phyloP scores from a whole-genome alignment of 1,140 invertebrate genomes.

The Panagrolaimus sp. region DNA sequence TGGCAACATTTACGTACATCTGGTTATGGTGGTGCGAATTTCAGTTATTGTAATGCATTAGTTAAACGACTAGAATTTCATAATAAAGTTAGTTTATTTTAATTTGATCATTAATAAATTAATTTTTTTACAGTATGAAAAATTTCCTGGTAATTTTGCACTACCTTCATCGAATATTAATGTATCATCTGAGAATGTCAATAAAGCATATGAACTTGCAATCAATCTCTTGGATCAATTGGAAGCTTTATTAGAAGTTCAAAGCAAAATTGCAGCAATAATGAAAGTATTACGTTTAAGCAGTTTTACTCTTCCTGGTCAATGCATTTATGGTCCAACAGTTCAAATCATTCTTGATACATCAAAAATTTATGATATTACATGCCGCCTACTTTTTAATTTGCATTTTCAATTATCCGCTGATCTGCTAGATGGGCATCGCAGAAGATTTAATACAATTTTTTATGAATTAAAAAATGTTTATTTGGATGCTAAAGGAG shows the following conservation, averaged over 20 bases:
- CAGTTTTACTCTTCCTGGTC: slow-evolving; percentile 91
- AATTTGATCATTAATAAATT: slow-evolving; percentile 8
- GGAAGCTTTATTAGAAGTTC: slow-evolving; percentile 82
- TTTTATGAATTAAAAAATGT: slow-evolving; percentile 83
- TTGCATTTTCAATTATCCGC: slow-evolving; percentile 84
- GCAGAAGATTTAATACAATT: slow-evolving; percentile 80
- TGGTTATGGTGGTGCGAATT: slow-evolving; percentile 47
- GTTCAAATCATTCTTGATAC: slow-evolving; percentile 95
- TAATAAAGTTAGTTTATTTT: slow-evolving; percentile 59
- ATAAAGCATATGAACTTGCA: slow-evolving; percentile 67
- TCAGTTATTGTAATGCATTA: slow-evolving; percentile 60
- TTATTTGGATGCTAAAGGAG: slow-evolving; percentile 80
- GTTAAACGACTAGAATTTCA: slow-evolving; percentile 88
- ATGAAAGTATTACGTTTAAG: slow-evolving; percentile 66
- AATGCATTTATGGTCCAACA: slow-evolving; percentile 87
- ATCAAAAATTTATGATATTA: slow-evolving; percentile 88
- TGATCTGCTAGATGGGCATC: slow-evolving; percentile 83
- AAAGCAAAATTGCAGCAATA: slow-evolving; percentile 71
- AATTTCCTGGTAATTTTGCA: slow-evolving; percentile 82
- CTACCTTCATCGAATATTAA: slow-evolving; percentile 77
- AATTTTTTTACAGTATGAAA: slow-evolving; percentile 68
- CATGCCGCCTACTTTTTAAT: slow-evolving; percentile 89
- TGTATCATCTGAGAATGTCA: slow-evolving; percentile 69
- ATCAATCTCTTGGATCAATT: slow-evolving; percentile 98
- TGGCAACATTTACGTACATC: slow-evolving; percentile 55